Base-by-base conservation (phyloP, 2,888 invertebrate species). In the Drosophila fungiperda region DNA sequence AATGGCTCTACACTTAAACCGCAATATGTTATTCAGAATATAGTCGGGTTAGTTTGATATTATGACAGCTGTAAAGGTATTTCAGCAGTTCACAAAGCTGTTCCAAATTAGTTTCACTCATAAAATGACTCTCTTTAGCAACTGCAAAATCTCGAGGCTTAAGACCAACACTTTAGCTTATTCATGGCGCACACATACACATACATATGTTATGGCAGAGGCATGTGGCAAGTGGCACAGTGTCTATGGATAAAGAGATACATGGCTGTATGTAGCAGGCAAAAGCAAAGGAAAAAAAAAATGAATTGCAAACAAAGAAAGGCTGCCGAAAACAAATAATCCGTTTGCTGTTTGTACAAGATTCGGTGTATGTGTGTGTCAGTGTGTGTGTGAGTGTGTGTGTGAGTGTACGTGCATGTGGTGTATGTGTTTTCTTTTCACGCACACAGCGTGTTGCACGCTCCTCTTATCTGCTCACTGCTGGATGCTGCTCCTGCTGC, bases 321-420 rank as follows among this genome's bases (percentile, higher is more conserved):
- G 76, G 84, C 85, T 76, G 89, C 87, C 87, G 71, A 86, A 86
- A 89, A 86, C 85, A 86, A 86, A 86, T 86, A 86, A 89, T 86
- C 84, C 84, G 74, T 78, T 83, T 74, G 73, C 73, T 78, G 75
- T 76, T 77, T 66, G 35, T 53, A 63, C 54, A 68, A 64, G 64
- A 45, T 23, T 45, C 74, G 78, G 23, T 23, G 4, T 12, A 12
- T 45, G 23, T 15, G 20, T 20, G 7, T 0, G 12, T 12, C 9
- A 6, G 15, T 7, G 45, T 1, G 23, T 1, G 26, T 4, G 52
- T 74, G 69, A 70, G 54, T 81, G 70, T 54, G 70, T 66, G 36
- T 63, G 63, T 74, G 78, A 59, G 42, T 61, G 53, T 63, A 60
- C 52, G 42, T 69, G 54, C 70, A 38, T n/a, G 17, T 61, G 55